These are phyloP conservation scores for Nemopilema nomurai DNA, from an alignment of 30 jellyfish, hydroid and myxozoan species.

Conservation along the genomic window DNA sequence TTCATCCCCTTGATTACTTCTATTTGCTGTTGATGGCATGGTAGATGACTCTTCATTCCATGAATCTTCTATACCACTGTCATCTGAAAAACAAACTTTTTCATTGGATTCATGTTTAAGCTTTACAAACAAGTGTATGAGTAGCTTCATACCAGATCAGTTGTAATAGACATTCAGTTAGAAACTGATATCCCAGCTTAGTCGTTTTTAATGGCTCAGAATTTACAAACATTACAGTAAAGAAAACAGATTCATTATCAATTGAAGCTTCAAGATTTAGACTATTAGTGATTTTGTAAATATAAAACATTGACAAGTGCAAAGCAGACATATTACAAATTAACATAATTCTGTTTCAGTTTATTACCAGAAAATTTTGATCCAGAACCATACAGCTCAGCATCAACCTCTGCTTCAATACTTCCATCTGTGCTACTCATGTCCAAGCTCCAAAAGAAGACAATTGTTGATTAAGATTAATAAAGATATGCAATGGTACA, in stretches of 20 bases:
- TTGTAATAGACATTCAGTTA: not conserved
- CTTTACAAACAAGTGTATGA: no score
- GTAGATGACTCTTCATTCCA: constrained; percentile 69
- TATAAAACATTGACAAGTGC: not conserved
- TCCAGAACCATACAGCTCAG: constrained; percentile 63
- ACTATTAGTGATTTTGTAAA: not conserved
- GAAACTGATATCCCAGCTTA: not conserved
- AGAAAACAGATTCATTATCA: no score
- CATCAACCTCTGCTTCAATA: constrained; percentile 51
- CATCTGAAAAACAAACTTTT: constrained; percentile 49
- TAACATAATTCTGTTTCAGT: not conserved
- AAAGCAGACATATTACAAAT: not conserved
- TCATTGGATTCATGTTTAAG: no score
- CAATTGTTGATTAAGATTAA: no score
- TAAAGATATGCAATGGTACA: no score
- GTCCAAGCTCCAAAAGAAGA: not conserved
- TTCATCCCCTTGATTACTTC: constrained; percentile 8
- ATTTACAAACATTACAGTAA: no score
- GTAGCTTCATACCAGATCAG: not conserved
- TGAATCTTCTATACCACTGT: constrained; percentile 86
- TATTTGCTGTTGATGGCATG: constrained; percentile 26
- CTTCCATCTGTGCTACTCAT: constrained; percentile 60
- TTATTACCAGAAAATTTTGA: constrained; percentile 59
- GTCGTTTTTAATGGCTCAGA: no score
- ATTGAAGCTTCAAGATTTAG: no score